phyloP scores from a whole-genome alignment of 2,797 vertebrate genomes.

The Sebastes umbrosus region DNA sequence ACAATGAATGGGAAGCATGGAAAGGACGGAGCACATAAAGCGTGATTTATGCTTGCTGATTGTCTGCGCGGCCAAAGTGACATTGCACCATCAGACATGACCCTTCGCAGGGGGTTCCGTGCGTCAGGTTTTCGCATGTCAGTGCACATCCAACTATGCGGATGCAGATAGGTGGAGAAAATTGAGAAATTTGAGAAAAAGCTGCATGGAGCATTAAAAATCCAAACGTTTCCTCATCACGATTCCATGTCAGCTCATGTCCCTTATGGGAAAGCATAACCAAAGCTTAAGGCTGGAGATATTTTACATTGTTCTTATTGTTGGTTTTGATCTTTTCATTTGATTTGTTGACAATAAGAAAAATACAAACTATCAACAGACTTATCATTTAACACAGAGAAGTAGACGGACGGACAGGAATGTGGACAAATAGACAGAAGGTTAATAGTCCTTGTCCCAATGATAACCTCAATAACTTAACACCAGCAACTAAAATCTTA shows the following conservation, averaged over 20 bases:
- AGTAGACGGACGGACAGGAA: neutral
- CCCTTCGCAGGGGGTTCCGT: too few relatives aligned
- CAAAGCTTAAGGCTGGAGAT: neutral
- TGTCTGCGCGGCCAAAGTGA: too few relatives aligned
- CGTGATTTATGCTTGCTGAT: too few relatives aligned
- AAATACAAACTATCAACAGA: neutral
- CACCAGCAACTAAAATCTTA: neutral
- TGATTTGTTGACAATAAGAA: neutral
- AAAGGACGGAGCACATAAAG: too few relatives aligned
- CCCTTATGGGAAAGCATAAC: too few relatives aligned
- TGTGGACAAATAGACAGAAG: neutral
- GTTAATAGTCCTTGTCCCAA: neutral
- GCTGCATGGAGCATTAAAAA: fast-evolving
- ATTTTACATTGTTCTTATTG: neutral
- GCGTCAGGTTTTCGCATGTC: too few relatives aligned
- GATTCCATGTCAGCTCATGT: too few relatives aligned
- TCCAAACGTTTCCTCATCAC: too few relatives aligned
- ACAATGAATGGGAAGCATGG: too few relatives aligned
- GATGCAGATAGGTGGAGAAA: too few relatives aligned
- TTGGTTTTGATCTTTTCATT: neutral
- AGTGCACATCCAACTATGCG: fast-evolving
- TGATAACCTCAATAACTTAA: neutral
- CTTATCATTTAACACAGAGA: neutral
- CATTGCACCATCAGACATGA: too few relatives aligned
- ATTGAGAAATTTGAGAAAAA: too few relatives aligned